phyloP scores from a whole-genome alignment of 1,140 invertebrate species.

The Drosophila punjabiensis region DNA sequence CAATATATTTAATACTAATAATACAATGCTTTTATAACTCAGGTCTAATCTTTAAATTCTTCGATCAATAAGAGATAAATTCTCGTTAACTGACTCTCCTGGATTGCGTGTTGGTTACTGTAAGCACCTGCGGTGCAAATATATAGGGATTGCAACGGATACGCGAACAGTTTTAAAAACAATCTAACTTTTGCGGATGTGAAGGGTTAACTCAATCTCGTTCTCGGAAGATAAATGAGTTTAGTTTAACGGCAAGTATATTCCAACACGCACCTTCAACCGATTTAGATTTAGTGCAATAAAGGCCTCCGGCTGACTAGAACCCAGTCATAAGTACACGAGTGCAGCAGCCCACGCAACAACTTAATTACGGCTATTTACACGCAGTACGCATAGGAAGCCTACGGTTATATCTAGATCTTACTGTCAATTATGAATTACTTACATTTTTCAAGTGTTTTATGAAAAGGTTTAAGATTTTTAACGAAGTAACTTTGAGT shows the following conservation, averaged over 20 bases:
- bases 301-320: conserved; percentile 9
- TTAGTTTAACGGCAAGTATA: conserved; percentile 21
- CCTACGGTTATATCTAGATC: neutral
- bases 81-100: neutral
- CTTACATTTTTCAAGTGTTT: neutral
- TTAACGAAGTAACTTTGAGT: neutral
- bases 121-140: conserved; percentile 39
- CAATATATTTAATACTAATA: neutral
- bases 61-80: conserved; percentile 22
- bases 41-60: neutral
- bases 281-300: conserved; percentile 16
- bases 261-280: conserved; percentile 22
- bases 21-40: no score
- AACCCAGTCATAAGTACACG: conserved; percentile 9
- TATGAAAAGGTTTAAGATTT: neutral
- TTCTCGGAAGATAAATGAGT: conserved; percentile 31
- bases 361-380: conserved; percentile 34
- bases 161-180: conserved; percentile 35
- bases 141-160: neutral
- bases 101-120: conserved; percentile 33
- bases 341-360: conserved; percentile 23
- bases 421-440: conserved; percentile 7
- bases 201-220: conserved; percentile 30
- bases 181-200: conserved; percentile 32
- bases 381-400: conserved; percentile 19